Base-by-base conservation (phyloP, 2,888 invertebrate species). In the Lysandra coridon region DNA sequence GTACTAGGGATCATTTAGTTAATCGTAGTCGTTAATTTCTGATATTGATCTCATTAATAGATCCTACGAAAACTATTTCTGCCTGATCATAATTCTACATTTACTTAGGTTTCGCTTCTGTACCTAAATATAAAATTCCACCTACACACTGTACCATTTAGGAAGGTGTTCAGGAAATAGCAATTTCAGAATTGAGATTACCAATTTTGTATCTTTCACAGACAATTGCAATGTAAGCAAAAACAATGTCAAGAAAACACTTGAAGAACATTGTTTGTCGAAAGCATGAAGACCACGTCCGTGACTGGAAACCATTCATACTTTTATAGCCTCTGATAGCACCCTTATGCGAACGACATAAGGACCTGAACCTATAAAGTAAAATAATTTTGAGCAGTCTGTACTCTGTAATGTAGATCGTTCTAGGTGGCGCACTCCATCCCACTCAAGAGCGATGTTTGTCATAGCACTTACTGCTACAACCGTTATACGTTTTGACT, bases 401-500 rank as follows among this genome's bases (percentile, higher is more conserved):
- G 79, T 81, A 81, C 82, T 82, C 49, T 49, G 79, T 81, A 81
- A 82, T 82, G 74, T 79, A 81, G 86, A 83, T 83, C 88, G 81
- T 88, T 84, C 89, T 90, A 91, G 92, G 92, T 92, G 91, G 92
- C 87, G 88, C 87, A 86, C 87, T 85, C 86, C 84, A 83, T 86
- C 85, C 84, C 84, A 82, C 84, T 85, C 90, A 88, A 91, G 91
- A 88, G 86, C 89, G 89, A 89, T 91, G 90, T 92, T 92, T 87
- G 89, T 86, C 87, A 86, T 88, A 88, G 86, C 91, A 93, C 92
- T 93, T 93, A 91, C 89, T 89, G 88, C 85, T 85, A 85, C 82
- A 82, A 82, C 92, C 90, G 91, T 91, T 91, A 91, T 88, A 85
- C 87, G 88, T 89, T 90, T 90, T 90, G 89, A 89, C 89, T 90